A percentile compares a stretch with the other conserved stretches of the same genome.
Conservation (phyloP, 2,888 invertebrate species). For the Fissipunctia ypsillon region DNA sequence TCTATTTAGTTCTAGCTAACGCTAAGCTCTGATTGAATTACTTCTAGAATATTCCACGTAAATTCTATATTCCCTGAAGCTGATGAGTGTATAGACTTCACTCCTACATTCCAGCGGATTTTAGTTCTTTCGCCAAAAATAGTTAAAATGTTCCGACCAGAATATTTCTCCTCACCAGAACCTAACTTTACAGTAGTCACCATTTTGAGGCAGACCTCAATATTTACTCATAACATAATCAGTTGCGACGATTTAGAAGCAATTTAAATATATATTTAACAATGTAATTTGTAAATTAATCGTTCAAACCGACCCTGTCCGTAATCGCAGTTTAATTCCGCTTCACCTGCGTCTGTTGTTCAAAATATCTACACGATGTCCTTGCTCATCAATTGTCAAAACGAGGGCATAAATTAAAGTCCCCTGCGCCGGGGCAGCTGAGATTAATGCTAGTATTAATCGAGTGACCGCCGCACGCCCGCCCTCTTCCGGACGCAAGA, state of each 20-base stretch:
- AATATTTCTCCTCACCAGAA: not conserved
- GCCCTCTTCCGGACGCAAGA: slow-evolving; percentile 60
- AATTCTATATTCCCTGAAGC: not conserved
- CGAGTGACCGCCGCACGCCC: slow-evolving; percentile 85
- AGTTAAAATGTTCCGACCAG: not conserved
- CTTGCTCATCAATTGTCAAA: slow-evolving; percentile 88
- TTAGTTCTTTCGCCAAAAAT: not conserved
- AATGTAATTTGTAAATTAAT: slow-evolving; percentile 11
- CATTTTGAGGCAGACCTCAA: not conserved
- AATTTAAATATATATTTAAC: not conserved
- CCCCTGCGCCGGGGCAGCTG: slow-evolving; percentile 78
- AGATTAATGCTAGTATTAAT: slow-evolving; percentile 90
- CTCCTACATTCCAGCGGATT: not conserved
- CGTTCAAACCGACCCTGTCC: not conserved
- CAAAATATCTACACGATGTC: slow-evolving; percentile 78
- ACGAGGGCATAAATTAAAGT: slow-evolving; percentile 87
- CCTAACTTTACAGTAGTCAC: not conserved
- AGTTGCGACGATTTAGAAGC: not conserved
- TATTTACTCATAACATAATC: not conserved
- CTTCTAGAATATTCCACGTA: not conserved
- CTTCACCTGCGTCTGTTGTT: slow-evolving; percentile 62
- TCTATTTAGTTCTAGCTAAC: not conserved
- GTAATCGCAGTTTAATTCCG: slow-evolving; percentile 50
- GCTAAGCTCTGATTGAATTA: not conserved
- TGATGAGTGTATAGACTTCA: not conserved